Evolutionary conservation across 2,888 invertebrate genomes (phyloP), one percentile per base, ranked within the genome.

Genomic region (Polydrusus pterygomalis): DNA sequence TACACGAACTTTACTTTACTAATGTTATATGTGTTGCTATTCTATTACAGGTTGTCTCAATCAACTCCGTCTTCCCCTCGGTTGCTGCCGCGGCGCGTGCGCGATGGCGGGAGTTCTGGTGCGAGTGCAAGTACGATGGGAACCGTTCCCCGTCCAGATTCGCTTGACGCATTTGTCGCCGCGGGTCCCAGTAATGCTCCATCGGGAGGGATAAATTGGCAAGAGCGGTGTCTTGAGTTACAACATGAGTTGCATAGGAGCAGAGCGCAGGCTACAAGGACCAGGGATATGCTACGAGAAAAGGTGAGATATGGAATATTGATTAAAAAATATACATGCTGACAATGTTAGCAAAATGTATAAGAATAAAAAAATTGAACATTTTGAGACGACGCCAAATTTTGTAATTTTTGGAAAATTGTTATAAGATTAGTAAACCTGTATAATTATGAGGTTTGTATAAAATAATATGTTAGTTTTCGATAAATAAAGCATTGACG

Each of bases 211-310:
- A 88, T 95, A 84, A 95, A 96, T 88, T 97, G 96, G 97, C 95
- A 96, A 88, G 96, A 96, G 88, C 90, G 95, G 72, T 97, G 96
- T 85, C 87, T 96, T 83, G 94, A 95, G 86, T 88, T 97, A 81
- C 96, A 97, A 87, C 88, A 95, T 83, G 96, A 97, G 86, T 88
- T 97, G 81, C 96, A 96, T 85, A 90, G 96, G 79, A 96, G 95
- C 85, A 91, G 95, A 83, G 93, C 94, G 82, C 96, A 97, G 88
- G 96, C 96, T 1, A 94, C 95, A 77, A 92, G 95, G 84, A 95
- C 96, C 69, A 91, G 96, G 63, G 95, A 96, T 84, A 94, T 96
- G 92, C 92, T 97, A 75, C 90, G 96, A 85, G 96, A 96, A 89
- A 97, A 97, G 95, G 97, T 97, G 85, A 80, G 83, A n/a, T n/a